Percentiles rank a stretch among this genome's conserved stretches.
These are phyloP conservation scores for Dicentrarchus labrax DNA, from an alignment of 2,113 vertebrate species.

Conservation along the genomic window DNA sequence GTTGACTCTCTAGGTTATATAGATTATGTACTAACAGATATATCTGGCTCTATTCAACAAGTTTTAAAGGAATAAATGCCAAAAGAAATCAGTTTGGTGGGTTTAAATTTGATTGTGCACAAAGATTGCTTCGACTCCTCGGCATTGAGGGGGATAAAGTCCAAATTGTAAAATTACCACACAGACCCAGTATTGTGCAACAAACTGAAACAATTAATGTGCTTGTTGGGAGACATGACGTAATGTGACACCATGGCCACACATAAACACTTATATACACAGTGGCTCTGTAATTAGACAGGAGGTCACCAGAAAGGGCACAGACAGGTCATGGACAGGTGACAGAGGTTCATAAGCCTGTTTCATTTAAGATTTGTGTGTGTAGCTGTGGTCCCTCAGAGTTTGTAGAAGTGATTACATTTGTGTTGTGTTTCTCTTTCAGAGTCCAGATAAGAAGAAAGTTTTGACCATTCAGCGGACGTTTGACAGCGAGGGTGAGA, in stretches of 20 bases:
- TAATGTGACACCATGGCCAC: slow-evolving; percentile 46
- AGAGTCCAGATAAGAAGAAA: slow-evolving; percentile 88
- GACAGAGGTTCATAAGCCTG: neutral
- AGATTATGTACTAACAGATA: neutral
- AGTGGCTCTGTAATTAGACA: slow-evolving; percentile 51
- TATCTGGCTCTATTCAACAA: neutral
- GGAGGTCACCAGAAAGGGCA: slow-evolving; percentile 34
- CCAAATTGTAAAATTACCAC: slow-evolving; percentile 37
- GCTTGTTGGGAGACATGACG: slow-evolving; percentile 62
- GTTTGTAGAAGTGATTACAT: neutral
- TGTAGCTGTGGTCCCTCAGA: neutral
- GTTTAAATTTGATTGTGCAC: slow-evolving; percentile 10
- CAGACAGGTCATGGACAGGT: slow-evolving; percentile 54
- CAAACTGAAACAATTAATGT: slow-evolving; percentile 62
- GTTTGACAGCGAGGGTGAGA: slow-evolving; percentile 96
- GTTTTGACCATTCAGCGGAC: slow-evolving; percentile 89
- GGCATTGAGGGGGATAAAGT: neutral
- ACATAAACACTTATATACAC: slow-evolving; percentile 26
- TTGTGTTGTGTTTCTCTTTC: slow-evolving; percentile 38
- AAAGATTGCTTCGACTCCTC: slow-evolving; percentile 23
- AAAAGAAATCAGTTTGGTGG: neutral
- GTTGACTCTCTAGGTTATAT: neutral
- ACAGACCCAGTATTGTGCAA: slow-evolving; percentile 47
- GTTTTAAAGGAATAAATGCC: neutral
- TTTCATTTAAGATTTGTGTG: slow-evolving; percentile 1